Evolutionary conservation across 2,888 invertebrate genomes (phyloP), one percentile per base, ranked within the genome.

Genomic region (Plagiodera versicolora): DNA sequence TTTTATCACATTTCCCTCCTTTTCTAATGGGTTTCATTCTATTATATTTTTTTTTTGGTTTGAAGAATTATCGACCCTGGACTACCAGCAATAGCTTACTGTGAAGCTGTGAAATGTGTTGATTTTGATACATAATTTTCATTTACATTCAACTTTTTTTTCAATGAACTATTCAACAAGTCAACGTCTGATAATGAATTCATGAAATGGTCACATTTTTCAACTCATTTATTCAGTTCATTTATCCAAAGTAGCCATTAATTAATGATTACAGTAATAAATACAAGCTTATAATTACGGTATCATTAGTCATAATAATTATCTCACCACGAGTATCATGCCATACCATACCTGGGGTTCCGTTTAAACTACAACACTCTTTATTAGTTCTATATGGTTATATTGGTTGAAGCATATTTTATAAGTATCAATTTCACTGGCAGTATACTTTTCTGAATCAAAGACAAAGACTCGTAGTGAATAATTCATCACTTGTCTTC

Each of bases 221-320:
- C 47, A 16, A 20, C 53, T n/a, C 50, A 45, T 44, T 45, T 57
- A 9, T 35, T 50, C 6, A 19, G n/a, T 17, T n/a, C 19, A 51
- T 51, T 51, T n/a, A 32, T 17, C 32, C 8, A 30, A 28, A 6
- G 19, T 51, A 49, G 55, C 35, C 32, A 35, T 50, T 60, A 60
- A 60, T 55, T 45, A 24, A 20, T 45, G 20, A 56, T 35, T 50
- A 51, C 30, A 18, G 59, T 55, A 55, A 55, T 59, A 48, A 55
- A 60, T 60, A 32, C 46, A 14, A 17, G 10, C n/a, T 14, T 16
- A 46, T 57, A 57, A 50, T 57, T 51, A 57, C 30, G 30, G 30
- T 14, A 45, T 28, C 28, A 24, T 55, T 30, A 47, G 45, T 55
- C 46, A 55, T 45, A 30, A 45, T 55, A 55, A 55, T 46, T 55